Evolutionary conservation across 2,888 invertebrate species (phyloP), one percentile per base, ranked within the genome.

Genomic region (Drosophila nr. perissopoda): DNA sequence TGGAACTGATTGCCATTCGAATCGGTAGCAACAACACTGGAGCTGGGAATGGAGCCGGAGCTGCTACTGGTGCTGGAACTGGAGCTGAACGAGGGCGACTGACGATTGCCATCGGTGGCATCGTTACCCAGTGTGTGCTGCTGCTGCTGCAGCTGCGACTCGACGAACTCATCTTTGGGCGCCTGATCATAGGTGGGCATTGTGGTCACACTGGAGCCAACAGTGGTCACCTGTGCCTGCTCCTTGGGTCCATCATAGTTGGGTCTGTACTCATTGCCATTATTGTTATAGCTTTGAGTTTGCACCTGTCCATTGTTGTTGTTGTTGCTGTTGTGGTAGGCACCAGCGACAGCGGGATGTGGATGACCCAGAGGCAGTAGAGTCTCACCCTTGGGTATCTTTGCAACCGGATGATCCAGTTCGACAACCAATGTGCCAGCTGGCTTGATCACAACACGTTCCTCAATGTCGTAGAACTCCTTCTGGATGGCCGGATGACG

Each of bases 391-490:
- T 93, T 94, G 51, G 94, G 94, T 36, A 93, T 93, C 83, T 95
- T 95, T 16, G 95, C 94, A 25, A 94, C 93, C 0, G 95, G 95
- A 74, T 94, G 94, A 74, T 95, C 94, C 16, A 95, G 92, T 78
- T 95, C 95, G 1, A 95, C 94, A 6, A 95, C 93, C 34, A 95
- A 94, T 13, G 94, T 95, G 34, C 95, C 95, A 6, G 94, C 95
- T 1, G 95, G 95, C 33, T 95, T 94, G 51, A 95, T 94, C 25
- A 95, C 92, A 29, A 95, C 94, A 54, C 94, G 94, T 82, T 95
- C 95, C 83, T 95, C 95, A 76, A 95, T 94, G 81, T 95, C 95
- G 90, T 95, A 95, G 91, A 95, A 95, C 86, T 95, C 94, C 90
- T 95, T 95, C 80, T 95, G 94, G 70, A 95, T 94, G 40, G 95